A percentile compares a stretch with the other conserved stretches of the same genome.
These are phyloP conservation scores for Tenebrio molitor DNA, from an alignment of 1,140 invertebrate genomes.

Conservation along the genomic window DNA sequence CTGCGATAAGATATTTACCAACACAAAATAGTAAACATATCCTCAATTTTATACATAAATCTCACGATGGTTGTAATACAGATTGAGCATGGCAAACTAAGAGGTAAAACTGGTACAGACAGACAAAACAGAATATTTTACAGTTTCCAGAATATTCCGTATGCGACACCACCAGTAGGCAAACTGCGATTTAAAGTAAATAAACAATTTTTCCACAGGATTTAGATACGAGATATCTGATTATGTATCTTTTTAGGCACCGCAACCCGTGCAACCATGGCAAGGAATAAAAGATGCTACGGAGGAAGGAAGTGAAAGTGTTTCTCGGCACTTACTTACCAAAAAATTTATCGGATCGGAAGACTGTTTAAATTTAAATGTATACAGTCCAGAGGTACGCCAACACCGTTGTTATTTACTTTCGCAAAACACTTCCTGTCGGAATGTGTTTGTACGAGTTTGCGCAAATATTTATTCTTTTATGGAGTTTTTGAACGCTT, in stretches of 20 bases:
- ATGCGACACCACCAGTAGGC: conserved; percentile 11
- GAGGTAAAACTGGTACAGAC: conserved; percentile 60
- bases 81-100: conserved; percentile 51
- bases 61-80: conserved; percentile 25
- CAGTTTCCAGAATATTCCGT: conserved; percentile 67
- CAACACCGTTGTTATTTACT: conserved; percentile 10
- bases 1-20: background rate
- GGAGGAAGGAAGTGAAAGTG: conserved; percentile 52
- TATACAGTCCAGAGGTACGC: conserved; percentile 71
- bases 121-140: conserved; percentile 63
- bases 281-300: conserved; percentile 67
- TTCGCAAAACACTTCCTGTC: no score
- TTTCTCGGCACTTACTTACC: conserved; percentile 25
- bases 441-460: no score
- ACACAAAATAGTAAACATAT: background rate
- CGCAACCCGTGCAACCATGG: conserved; percentile 65
- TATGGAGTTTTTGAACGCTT: no score
- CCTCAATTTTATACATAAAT: no score
- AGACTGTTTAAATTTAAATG: conserved; percentile 82
- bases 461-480: no score
- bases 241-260: conserved; percentile 24
- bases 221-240: background rate
- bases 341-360: conserved; percentile 65
- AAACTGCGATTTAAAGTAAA: conserved; percentile 22
- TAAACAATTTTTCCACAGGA: background rate